Conservation (phyloP, 2,797 vertebrate species). For the Periophthalmus magnuspinnatus region DNA sequence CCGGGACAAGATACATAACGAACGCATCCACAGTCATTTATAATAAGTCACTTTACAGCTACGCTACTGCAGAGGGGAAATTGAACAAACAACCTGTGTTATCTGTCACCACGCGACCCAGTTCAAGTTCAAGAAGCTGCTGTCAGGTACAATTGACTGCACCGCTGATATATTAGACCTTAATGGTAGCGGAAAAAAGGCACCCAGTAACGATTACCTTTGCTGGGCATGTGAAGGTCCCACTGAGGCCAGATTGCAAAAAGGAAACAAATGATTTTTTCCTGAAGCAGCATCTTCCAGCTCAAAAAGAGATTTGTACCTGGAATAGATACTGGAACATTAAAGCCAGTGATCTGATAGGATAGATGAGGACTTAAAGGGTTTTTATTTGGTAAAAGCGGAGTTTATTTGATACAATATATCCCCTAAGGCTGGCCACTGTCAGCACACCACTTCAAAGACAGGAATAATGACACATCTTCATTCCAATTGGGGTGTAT, state of each 20-base stretch:
- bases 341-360: conserved; percentile 15
- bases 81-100: conserved; percentile 76
- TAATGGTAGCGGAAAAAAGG: conserved; percentile 75
- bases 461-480: neutral
- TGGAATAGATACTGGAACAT: conserved; percentile 42
- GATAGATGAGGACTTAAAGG: conserved; percentile 21
- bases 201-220: conserved; percentile 73
- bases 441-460: neutral
- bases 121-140: conserved; percentile 81
- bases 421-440: neutral
- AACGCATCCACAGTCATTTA: conserved; percentile 74
- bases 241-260: conserved; percentile 62
- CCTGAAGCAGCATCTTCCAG: conserved; percentile 58
- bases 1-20: conserved; percentile 72
- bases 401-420: neutral
- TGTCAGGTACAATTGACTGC: conserved; percentile 79
- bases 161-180: conserved; percentile 80
- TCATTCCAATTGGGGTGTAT: neutral
- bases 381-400: conserved; percentile 6
- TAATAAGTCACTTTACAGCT: conserved; percentile 70
- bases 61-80: conserved; percentile 72
- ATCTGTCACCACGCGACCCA: conserved; percentile 79
- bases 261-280: conserved; percentile 71
- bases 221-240: conserved; percentile 73
- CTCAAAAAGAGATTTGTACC: conserved; percentile 40